Conservation (phyloP, 2,888 invertebrate species). For the Megalurothrips usitatus region DNA sequence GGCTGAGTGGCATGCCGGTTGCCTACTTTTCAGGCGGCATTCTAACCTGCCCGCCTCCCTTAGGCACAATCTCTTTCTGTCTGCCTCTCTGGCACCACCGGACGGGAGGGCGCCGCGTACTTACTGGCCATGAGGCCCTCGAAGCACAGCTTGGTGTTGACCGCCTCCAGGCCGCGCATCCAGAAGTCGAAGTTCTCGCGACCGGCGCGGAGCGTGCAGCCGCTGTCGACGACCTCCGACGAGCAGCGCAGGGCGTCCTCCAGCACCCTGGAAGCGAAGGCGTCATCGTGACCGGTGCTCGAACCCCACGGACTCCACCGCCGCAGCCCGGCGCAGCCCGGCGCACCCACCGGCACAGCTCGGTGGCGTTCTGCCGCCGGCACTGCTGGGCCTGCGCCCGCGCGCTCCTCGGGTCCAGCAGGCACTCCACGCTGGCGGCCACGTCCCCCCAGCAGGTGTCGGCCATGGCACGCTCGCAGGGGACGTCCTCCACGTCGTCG, state of each 20-base stretch:
- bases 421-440: neutral
- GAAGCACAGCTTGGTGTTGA: slow-evolving; percentile 16
- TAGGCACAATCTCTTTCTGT: too few species aligned
- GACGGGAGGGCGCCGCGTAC: neutral
- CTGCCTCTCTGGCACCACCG: too few species aligned
- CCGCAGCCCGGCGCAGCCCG: neutral
- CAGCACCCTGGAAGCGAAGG: neutral
- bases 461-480: neutral
- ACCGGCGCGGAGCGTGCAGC: neutral
- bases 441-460: slow-evolving; percentile 5
- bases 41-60: too few species aligned
- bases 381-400: neutral
- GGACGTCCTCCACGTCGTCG: neutral
- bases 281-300: neutral
- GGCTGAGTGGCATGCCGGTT: too few species aligned
- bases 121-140: neutral
- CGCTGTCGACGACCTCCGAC: neutral
- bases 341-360: neutral
- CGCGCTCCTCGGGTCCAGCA: neutral
- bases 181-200: slow-evolving; percentile 4
- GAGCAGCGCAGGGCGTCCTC: neutral
- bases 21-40: too few species aligned
- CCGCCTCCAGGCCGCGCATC: slow-evolving; percentile 1
- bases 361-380: neutral
- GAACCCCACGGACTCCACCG: neutral